A percentile compares a stretch with the other conserved stretches of the same genome.
Conservation (phyloP, 2,797 vertebrate genomes). For the Buceros bicornis region DNA sequence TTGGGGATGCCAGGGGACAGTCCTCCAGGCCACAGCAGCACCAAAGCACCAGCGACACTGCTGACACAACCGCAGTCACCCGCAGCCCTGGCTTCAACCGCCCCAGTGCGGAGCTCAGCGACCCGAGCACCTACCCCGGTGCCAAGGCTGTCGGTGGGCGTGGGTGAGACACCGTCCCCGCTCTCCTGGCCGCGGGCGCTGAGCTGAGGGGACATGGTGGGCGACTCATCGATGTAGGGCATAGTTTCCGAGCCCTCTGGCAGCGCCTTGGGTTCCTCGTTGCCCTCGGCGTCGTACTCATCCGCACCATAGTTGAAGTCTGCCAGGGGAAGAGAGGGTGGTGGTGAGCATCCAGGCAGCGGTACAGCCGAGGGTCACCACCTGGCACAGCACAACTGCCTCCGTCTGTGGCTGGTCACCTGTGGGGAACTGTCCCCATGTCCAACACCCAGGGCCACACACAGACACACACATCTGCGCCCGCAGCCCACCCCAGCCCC, state of each 20-base stretch:
- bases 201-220: slow-evolving; percentile 97
- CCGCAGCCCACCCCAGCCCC: not conserved
- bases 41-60: not conserved
- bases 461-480: rapidly evolving
- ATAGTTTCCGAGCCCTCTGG: slow-evolving; percentile 95
- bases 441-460: rapidly evolving
- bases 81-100: rapidly evolving
- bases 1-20: too few relatives aligned
- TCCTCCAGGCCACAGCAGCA: not conserved
- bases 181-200: slow-evolving; percentile 88
- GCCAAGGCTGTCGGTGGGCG: slow-evolving; percentile 86
- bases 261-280: slow-evolving; percentile 91
- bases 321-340: slow-evolving; percentile 79
- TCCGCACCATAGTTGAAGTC: slow-evolving; percentile 98
- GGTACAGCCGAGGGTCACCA: slow-evolving; percentile 14
- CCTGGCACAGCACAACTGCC: not conserved
- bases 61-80: not conserved
- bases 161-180: slow-evolving; percentile 85
- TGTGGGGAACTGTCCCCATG: rapidly evolving
- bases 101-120: rapidly evolving
- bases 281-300: slow-evolving; percentile 92
- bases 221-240: slow-evolving; percentile 97
- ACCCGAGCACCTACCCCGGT: slow-evolving; percentile 85
- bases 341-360: slow-evolving; percentile 66
- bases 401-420: not conserved